phyloP scores from a whole-genome alignment of 2,797 vertebrate species.

The Glyptemys insculpta region DNA sequence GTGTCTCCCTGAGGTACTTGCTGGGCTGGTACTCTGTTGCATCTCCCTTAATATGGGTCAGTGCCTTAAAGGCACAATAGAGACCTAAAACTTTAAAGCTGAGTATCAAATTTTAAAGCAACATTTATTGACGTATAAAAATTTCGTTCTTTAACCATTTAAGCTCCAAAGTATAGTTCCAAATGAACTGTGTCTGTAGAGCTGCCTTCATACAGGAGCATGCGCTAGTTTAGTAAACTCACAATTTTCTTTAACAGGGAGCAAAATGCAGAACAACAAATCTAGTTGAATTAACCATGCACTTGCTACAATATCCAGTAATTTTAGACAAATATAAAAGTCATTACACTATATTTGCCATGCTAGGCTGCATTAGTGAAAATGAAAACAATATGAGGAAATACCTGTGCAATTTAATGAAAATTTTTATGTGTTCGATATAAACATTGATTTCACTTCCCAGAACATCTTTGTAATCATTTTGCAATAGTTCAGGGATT shows the following conservation, averaged over 20 bases:
- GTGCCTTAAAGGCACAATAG: conserved; percentile 9
- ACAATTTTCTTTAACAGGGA: neutral
- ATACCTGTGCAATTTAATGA: conserved; percentile 45
- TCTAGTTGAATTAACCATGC: neutral
- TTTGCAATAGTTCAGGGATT: conserved; percentile 33
- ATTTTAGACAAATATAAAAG: conserved; percentile 41
- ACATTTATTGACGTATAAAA: neutral
- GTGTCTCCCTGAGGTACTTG: neutral
- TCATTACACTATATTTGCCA: conserved; percentile 24
- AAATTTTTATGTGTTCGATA: conserved; percentile 34
- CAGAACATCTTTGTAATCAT: conserved; percentile 50
- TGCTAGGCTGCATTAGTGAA: conserved; percentile 20
- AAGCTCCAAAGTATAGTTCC: neutral
- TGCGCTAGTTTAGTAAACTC: neutral
- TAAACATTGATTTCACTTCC: conserved; percentile 63
- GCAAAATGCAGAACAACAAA: neutral
- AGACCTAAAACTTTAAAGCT: conserved; percentile 10
- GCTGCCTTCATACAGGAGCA: neutral
- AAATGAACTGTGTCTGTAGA: neutral
- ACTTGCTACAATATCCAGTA: neutral
- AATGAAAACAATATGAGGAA: conserved; percentile 45
- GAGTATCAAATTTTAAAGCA: neutral
- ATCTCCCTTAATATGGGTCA: neutral
- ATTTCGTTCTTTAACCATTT: neutral
- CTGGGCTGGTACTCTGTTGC: neutral